These are phyloP conservation scores for Prinia subflava DNA, from an alignment of 2,113 vertebrate species.

Conservation along the genomic window DNA sequence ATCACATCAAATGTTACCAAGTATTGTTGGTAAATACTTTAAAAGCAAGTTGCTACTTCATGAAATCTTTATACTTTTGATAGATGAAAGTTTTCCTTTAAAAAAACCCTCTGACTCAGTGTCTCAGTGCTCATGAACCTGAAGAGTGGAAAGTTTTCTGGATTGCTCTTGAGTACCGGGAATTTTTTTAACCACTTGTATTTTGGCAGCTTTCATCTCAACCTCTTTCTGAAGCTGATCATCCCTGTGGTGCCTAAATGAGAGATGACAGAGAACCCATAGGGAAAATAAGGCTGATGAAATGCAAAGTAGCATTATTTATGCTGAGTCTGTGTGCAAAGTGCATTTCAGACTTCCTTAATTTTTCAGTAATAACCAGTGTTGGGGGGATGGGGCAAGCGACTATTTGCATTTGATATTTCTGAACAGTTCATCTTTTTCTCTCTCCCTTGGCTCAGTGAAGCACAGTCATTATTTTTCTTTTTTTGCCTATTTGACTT, in stretches of 20 bases:
- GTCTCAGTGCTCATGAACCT: not conserved
- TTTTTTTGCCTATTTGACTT: not conserved
- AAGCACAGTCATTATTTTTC: not conserved
- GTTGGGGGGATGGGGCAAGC: not conserved
- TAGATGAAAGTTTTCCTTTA: not conserved
- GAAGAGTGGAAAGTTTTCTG: not conserved
- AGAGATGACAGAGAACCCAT: slow-evolving; percentile 54
- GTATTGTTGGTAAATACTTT: not conserved
- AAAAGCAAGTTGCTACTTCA: not conserved
- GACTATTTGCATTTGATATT: slow-evolving; percentile 29
- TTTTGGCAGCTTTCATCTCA: slow-evolving; percentile 55
- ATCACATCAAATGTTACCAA: not conserved
- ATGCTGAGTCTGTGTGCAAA: slow-evolving; percentile 42
- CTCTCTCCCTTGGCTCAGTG: not conserved
- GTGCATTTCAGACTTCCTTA: slow-evolving; percentile 53
- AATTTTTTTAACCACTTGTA: not conserved
- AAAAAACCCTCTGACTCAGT: not conserved
- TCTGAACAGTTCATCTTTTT: not conserved
- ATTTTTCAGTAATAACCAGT: slow-evolving; percentile 34
- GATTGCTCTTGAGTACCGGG: not conserved
- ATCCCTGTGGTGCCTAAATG: slow-evolving; percentile 61
- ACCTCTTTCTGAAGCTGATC: slow-evolving; percentile 47
- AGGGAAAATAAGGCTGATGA: slow-evolving; percentile 60
- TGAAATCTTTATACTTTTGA: not conserved
- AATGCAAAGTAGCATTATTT: slow-evolving; percentile 46